Evolutionary conservation across 1,140 invertebrate genomes (phyloP).

Genomic region (Zophobas morio): DNA sequence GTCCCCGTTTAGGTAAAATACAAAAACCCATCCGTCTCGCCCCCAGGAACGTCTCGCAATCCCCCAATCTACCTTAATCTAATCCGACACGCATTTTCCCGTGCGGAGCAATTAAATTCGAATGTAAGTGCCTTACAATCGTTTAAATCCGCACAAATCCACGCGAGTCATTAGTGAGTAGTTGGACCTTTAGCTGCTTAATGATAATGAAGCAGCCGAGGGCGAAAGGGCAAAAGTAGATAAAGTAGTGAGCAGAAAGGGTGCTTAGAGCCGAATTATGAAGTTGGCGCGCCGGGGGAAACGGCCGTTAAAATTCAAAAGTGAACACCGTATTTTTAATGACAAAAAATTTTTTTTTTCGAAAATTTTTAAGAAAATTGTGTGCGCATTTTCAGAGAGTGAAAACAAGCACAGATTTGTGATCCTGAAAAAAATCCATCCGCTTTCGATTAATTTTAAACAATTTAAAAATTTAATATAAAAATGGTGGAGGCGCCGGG

Average conservation of each 20-base stretch:
- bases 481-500: too few relatives aligned
- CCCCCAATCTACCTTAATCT: not conserved
- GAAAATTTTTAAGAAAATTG: too few relatives aligned
- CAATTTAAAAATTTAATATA: too few relatives aligned
- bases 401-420: too few relatives aligned
- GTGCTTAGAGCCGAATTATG: too few relatives aligned
- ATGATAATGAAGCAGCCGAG: conserved; percentile 33
- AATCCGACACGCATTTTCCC: conserved; percentile 1
- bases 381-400: too few relatives aligned
- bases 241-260: not conserved
- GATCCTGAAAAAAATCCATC: too few relatives aligned
- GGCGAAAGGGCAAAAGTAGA: conserved; percentile 33
- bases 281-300: too few relatives aligned
- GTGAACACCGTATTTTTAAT: too few relatives aligned
- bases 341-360: too few relatives aligned
- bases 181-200: conserved; percentile 16
- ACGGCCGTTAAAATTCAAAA: too few relatives aligned
- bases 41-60: not conserved
- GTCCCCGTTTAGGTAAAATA: conserved; percentile 2
- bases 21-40: not conserved
- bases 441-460: too few relatives aligned
- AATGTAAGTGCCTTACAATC: conserved; percentile 8
- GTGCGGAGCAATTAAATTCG: conserved; percentile 29
- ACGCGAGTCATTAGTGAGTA: conserved; percentile 36
- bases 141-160: conserved; percentile 27